Evolutionary conservation across 2,888 invertebrate genomes (phyloP).

Genomic region (Chaetogeoica ovagalla): DNA sequence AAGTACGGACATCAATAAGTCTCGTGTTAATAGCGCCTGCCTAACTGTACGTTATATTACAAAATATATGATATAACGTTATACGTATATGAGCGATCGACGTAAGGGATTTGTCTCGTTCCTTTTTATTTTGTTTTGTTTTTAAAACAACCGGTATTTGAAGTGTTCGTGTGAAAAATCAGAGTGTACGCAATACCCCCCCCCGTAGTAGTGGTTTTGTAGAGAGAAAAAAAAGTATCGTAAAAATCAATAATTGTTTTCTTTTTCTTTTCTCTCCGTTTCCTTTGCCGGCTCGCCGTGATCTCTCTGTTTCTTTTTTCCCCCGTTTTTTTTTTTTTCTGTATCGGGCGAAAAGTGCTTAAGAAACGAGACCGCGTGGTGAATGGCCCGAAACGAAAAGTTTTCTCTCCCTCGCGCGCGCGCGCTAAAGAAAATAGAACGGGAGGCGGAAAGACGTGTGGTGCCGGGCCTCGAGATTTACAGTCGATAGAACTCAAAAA

Average conservation of each 20-base stretch:
- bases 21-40: no score
- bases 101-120: no score
- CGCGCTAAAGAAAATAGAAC: not conserved
- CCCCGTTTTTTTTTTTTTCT: not conserved
- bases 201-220: no score
- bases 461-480: conserved; percentile 6
- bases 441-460: not conserved
- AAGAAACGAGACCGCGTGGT: conserved; percentile 17
- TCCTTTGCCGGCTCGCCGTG: not conserved
- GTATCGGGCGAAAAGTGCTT: conserved; percentile 15
- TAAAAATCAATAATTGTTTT: not conserved
- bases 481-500: conserved; percentile 40
- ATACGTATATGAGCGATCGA: no score
- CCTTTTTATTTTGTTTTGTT: no score
- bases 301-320: conserved; percentile 2
- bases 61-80: no score
- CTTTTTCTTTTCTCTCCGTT: not conserved
- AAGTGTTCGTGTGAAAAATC: no score
- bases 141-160: no score
- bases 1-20: no score
- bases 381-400: conserved; percentile 45
- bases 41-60: no score
- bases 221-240: not conserved
- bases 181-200: no score
- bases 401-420: no score